Percentiles rank a stretch among this genome's conserved stretches.
phyloP scores from a whole-genome alignment of 2,797 vertebrate genomes.

The Rhinatrema bivittatum region DNA sequence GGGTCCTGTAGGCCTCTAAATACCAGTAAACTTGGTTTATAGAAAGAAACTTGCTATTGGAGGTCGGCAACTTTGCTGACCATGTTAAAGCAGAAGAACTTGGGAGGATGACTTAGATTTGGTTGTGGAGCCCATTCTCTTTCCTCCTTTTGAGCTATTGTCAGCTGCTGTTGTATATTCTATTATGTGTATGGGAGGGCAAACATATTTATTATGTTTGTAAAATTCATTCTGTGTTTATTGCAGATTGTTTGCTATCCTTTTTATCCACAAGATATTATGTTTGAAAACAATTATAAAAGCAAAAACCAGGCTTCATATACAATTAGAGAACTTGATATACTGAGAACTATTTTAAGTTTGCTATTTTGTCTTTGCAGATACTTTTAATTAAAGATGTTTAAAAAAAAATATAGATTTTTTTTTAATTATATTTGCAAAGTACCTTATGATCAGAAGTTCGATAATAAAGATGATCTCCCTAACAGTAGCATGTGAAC shows the following conservation, averaged over 20 bases:
- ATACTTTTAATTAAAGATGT: constrained; percentile 80
- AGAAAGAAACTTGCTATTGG: too few relatives aligned
- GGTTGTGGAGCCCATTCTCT: constrained; percentile 39
- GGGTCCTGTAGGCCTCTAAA: too few relatives aligned
- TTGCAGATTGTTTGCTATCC: constrained; percentile 71
- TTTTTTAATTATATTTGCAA: too few relatives aligned
- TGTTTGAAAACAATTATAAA: constrained; percentile 68
- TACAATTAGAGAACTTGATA: constrained; percentile 72
- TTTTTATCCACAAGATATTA: constrained; percentile 69
- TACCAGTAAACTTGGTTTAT: too few relatives aligned
- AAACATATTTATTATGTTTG: constrained; percentile 81
- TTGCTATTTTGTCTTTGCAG: constrained; percentile 84
- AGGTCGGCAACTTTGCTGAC: too few relatives aligned
- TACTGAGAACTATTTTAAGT: constrained; percentile 80
- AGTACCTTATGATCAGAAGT: too few relatives aligned
- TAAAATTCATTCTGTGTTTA: constrained; percentile 75
- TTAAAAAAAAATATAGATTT: constrained; percentile 67
- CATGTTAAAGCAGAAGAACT: constrained; percentile 44
- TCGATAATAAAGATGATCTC: too few relatives aligned
- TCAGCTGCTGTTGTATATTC: constrained; percentile 76
- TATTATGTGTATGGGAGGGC: constrained; percentile 68
- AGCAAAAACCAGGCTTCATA: constrained; percentile 73
- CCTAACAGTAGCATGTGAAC: too few relatives aligned
- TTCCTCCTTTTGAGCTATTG: constrained; percentile 66
- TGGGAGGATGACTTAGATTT: too few relatives aligned